These are phyloP conservation scores for Linyphia triangularis DNA, from an alignment of 2,888 invertebrate species.

Conservation along the genomic window DNA sequence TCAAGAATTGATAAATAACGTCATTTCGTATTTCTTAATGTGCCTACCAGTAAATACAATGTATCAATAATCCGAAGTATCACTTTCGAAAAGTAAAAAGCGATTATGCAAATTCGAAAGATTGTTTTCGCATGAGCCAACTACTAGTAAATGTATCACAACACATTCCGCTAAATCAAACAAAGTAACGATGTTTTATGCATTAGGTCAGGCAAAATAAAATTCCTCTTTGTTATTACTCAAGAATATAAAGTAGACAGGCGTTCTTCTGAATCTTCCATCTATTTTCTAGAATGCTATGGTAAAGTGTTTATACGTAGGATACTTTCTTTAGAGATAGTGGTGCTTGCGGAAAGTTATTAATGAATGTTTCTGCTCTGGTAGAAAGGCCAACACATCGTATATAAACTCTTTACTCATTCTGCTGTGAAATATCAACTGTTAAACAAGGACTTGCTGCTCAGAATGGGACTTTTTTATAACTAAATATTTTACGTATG, in stretches of 20 bases:
- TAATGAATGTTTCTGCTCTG: constrained; percentile 3
- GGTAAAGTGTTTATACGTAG: background rate
- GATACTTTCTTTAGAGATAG: background rate
- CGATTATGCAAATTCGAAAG: background rate
- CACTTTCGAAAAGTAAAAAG: no score
- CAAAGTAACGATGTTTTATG: background rate
- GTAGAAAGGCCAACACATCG: background rate
- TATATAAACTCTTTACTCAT: background rate
- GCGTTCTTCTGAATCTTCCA: background rate
- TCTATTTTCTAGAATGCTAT: background rate
- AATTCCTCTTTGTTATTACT: background rate
- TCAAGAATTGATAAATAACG: no score
- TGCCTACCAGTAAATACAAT: no score
- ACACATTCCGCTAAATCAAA: background rate
- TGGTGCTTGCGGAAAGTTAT: background rate
- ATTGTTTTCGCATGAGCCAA: background rate
- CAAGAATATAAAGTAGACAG: background rate
- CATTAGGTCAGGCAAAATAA: background rate
- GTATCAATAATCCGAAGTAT: no score
- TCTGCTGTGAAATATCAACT: background rate
- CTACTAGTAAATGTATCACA: background rate
- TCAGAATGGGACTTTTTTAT: no score
- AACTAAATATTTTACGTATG: no score
- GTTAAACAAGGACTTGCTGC: no score
- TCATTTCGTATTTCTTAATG: no score